Percentiles rank a stretch among this genome's conserved stretches.
Evolutionary conservation across 2,797 vertebrate species (phyloP).

Genomic region (Phataginus tricuspis): DNA sequence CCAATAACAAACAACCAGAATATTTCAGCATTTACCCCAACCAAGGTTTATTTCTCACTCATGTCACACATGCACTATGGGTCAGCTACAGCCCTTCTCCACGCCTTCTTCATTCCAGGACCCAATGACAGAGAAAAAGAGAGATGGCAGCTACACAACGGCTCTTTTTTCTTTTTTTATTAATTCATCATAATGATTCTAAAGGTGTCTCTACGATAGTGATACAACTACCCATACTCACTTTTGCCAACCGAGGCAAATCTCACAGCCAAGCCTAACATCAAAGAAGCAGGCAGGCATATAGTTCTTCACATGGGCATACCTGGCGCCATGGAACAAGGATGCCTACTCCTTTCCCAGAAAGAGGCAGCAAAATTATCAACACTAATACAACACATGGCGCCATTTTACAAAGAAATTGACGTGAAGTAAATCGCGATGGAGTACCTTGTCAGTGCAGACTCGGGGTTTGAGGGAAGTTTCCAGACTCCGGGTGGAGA

Average conservation of each 20-base stretch:
- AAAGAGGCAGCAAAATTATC: background rate
- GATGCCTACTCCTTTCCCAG: background rate
- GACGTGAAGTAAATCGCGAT: background rate
- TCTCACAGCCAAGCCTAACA: background rate
- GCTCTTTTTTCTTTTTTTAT: background rate
- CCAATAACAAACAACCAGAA: background rate
- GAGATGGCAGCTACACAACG: background rate
- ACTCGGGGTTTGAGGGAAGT: background rate
- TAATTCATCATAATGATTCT: background rate
- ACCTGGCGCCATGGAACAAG: background rate
- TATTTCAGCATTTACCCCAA: background rate
- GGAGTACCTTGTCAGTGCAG: background rate
- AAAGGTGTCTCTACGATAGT: background rate
- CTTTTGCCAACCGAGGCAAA: slow-evolving; percentile 43
- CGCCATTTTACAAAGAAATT: background rate
- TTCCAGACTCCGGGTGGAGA: background rate
- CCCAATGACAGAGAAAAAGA: background rate
- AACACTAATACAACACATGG: too few relatives aligned
- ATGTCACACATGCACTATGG: too few relatives aligned
- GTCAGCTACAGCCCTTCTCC: background rate
- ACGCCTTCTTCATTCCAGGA: background rate
- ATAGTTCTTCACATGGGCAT: background rate
- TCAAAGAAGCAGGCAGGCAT: background rate
- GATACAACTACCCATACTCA: background rate
- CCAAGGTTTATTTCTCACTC: background rate